A percentile compares a stretch with the other conserved stretches of the same genome.
phyloP scores from a whole-genome alignment of 2,797 vertebrate species.

The Anisognathus igniventris region DNA sequence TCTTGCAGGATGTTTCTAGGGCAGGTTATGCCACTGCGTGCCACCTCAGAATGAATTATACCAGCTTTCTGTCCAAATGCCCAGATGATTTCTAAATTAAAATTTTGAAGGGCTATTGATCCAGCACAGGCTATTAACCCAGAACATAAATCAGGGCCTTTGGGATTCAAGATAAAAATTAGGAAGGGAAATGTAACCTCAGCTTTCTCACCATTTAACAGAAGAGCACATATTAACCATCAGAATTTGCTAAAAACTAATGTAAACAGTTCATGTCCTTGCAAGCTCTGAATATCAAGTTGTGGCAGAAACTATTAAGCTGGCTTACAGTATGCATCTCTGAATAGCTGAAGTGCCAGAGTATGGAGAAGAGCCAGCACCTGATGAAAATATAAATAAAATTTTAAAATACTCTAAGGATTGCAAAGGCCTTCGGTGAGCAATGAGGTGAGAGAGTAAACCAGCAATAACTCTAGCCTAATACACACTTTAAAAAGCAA shows the following conservation, averaged over 20 bases:
- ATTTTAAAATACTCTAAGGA: not conserved
- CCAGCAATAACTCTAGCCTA: not conserved
- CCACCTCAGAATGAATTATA: not conserved
- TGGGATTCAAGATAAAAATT: not conserved
- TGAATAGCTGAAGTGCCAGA: not conserved
- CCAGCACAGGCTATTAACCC: not conserved
- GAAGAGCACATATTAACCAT: not conserved
- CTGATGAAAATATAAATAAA: not conserved
- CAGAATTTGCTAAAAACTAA: not conserved
- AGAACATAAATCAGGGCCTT: not conserved
- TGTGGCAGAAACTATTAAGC: not conserved
- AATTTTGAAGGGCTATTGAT: not conserved
- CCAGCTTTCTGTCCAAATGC: not conserved
- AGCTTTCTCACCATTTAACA: not conserved
- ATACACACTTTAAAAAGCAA: not conserved
- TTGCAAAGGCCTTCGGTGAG: not conserved
- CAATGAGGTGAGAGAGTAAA: not conserved
- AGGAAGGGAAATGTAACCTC: not conserved
- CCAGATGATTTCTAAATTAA: slow-evolving; percentile 1
- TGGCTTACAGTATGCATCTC: not conserved
- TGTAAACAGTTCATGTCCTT: not conserved
- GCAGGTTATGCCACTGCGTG: not conserved
- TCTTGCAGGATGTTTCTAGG: not conserved
- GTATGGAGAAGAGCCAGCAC: not conserved
- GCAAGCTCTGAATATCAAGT: not conserved